Base-by-base conservation (phyloP, 2,888 invertebrate species). In the Dryadula phaetusa region DNA sequence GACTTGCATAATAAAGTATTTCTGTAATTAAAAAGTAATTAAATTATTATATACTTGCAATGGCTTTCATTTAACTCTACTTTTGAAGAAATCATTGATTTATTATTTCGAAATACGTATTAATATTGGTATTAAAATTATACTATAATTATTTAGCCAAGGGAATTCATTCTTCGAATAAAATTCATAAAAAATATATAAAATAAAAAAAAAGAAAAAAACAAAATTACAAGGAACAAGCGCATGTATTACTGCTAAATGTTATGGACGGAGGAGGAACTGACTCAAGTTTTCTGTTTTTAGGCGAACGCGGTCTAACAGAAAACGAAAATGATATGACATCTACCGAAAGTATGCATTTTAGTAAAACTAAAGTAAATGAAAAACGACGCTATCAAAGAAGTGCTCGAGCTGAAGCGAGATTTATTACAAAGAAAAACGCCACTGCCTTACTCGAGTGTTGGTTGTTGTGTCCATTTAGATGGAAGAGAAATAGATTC, bases 401-500 rank as follows among this genome's bases (percentile, higher is more conserved):
- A 70, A 92, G 90, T 61, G 87, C 86, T 7, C 79, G 87, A 71
- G 81, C 91, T 0, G 85, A 89, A 70, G 85, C 92, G 62, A 81
- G 90, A 44, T 79, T 84, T 46, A 76, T 82, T 7, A 92, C 84
- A n/a, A 92, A 92, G 82, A 85, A 78, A 77, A 92, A 92, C 56
- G 92, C 91, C 5, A 80, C 77, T 4, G 76, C 86, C 2, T 82
- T 92, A 3, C 73, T 92, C 5, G 81, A 84, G 56, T 91, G 91
- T 73, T 92, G 91, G 91, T 76, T 86, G 0, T 71, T 91, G 0
- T 80, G 79, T 53, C 92, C 92, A 0, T 92, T 92, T 72, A 77
- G 91, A 69, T 92, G 92, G 92, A 87, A 86, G 72, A 82, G 82
- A 42, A 92, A 90, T 66, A 81, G 82, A 73, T 92, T 90, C 70